These are phyloP conservation scores for Drosophila carrolli DNA, from an alignment of 1,140 invertebrate genomes.

Conservation along the genomic window DNA sequence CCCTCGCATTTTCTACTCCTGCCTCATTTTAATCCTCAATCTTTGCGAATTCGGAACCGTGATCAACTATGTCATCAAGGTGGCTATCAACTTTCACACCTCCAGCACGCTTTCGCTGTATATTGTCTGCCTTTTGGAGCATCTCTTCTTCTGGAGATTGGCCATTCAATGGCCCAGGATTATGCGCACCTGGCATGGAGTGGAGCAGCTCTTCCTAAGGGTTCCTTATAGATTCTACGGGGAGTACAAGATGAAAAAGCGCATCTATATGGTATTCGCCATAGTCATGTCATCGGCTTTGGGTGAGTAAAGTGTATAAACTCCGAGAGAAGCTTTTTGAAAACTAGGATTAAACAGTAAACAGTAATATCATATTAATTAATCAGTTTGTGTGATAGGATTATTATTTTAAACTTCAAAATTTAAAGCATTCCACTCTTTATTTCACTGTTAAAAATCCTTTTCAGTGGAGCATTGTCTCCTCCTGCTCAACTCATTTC, in stretches of 20 bases:
- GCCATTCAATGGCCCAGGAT: constrained; percentile 70
- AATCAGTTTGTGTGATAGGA: too few relatives aligned
- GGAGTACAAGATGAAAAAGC: constrained; percentile 67
- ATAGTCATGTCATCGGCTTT: constrained; percentile 65
- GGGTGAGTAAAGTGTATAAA: constrained; percentile 27
- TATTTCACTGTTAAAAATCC: background rate
- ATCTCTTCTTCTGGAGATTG: constrained; percentile 75
- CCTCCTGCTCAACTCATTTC: constrained; percentile 65
- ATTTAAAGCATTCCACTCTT: too few relatives aligned
- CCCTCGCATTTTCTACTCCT: constrained; percentile 53
- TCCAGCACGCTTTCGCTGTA: constrained; percentile 70
- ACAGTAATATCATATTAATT: too few relatives aligned
- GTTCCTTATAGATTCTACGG: constrained; percentile 73
- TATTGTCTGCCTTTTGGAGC: constrained; percentile 73
- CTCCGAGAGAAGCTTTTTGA: too few relatives aligned
- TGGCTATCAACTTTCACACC: constrained; percentile 67
- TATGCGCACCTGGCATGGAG: constrained; percentile 59
- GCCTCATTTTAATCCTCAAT: constrained; percentile 54
- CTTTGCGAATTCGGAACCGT: constrained; percentile 62
- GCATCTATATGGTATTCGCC: constrained; percentile 64
- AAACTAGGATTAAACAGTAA: too few relatives aligned
- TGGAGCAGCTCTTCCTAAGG: constrained; percentile 69
- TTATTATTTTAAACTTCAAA: too few relatives aligned
- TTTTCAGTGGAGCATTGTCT: constrained; percentile 66
- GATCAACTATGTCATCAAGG: constrained; percentile 46